Evolutionary conservation across 2,888 invertebrate genomes (phyloP).

Genomic region (Hyalella azteca): DNA sequence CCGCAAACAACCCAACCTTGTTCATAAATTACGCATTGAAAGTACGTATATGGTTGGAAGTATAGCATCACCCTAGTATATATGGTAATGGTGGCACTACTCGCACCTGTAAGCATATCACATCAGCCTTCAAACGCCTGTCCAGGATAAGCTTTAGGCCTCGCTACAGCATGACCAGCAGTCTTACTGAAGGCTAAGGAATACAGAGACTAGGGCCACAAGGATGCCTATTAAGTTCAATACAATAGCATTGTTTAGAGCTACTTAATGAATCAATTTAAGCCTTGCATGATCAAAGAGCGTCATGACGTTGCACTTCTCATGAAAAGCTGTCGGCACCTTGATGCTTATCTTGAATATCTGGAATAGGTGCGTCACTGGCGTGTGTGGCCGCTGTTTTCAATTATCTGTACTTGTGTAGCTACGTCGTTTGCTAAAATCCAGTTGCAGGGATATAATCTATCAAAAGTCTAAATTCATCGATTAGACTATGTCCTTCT

Average conservation of each 20-base stretch:
- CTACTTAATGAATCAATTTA: constrained; percentile 33
- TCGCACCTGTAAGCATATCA: too few species aligned
- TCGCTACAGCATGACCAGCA: background rate
- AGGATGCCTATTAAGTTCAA: constrained; percentile 12
- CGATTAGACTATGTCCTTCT: too few species aligned
- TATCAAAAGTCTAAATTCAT: too few species aligned
- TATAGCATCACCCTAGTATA: too few species aligned
- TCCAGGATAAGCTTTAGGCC: too few species aligned
- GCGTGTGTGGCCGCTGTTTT: background rate
- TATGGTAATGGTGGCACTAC: too few species aligned
- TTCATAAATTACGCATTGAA: too few species aligned
- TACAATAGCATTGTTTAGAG: constrained; percentile 36
- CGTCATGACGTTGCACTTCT: background rate
- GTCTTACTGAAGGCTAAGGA: background rate
- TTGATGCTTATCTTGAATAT: background rate
- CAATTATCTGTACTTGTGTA: background rate
- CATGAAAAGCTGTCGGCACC: background rate
- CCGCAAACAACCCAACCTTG: too few species aligned
- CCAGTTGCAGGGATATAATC: background rate
- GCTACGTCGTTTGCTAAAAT: background rate
- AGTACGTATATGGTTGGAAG: too few species aligned
- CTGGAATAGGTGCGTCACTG: background rate
- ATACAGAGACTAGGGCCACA: background rate
- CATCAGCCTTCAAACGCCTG: too few species aligned
- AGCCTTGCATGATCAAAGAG: background rate